phyloP scores from a whole-genome alignment of 2,797 vertebrate species.

The Fistularia commersonii region DNA sequence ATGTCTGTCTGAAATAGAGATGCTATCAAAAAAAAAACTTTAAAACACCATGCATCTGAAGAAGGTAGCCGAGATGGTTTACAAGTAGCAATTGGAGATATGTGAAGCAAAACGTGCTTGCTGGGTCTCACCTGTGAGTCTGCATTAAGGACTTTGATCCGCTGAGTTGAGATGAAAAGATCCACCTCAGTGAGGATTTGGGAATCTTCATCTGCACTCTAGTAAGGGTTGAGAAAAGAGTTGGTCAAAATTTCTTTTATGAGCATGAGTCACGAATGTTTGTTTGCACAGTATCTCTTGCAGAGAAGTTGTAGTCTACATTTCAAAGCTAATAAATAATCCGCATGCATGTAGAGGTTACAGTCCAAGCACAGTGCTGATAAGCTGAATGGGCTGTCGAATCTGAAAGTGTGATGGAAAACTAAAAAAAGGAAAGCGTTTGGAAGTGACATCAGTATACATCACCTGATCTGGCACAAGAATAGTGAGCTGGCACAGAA shows the following conservation, averaged over 20 bases:
- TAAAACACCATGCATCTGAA: no score
- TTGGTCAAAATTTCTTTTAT: neutral
- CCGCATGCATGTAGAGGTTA: neutral
- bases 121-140: constrained; percentile 87
- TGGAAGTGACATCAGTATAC: constrained; percentile 34
- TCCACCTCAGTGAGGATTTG: constrained; percentile 96
- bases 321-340: no score
- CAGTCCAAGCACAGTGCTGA: constrained; percentile 10
- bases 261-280: no score
- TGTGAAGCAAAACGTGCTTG: no score
- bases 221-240: constrained; percentile 36
- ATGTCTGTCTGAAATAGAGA: no score
- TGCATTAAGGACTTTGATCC: constrained; percentile 98
- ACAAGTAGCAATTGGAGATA: no score
- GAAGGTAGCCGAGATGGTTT: no score
- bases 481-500: constrained; percentile 36
- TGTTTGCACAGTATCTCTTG: no score
- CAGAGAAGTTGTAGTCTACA: no score
- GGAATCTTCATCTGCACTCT: constrained; percentile 90
- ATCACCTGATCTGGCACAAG: constrained; percentile 42
- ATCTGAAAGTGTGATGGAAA: constrained; percentile 40
- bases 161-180: constrained; percentile 98
- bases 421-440: constrained; percentile 31
- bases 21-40: no score
- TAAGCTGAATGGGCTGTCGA: constrained; percentile 28